Evolutionary conservation across 2,113 vertebrate species (phyloP).

Genomic region (Ophthalmotilapia sp.): DNA sequence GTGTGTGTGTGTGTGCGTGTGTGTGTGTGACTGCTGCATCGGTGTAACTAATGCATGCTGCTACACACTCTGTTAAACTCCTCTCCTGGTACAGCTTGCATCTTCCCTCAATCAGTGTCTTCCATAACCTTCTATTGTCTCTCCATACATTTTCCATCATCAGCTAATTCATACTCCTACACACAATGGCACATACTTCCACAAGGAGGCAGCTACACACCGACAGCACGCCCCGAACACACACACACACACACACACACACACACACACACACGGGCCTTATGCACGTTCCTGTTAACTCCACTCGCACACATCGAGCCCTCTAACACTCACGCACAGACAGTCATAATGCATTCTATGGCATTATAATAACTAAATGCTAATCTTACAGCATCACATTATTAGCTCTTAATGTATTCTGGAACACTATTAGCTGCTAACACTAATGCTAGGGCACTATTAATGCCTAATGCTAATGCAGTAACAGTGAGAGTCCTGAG

Average conservation of each 20-base stretch:
- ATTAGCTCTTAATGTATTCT: conserved; percentile 65
- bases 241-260: not conserved
- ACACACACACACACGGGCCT: not conserved
- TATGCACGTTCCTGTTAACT: not conserved
- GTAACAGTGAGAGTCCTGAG: conserved; percentile 67
- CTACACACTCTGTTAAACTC: conserved; percentile 46
- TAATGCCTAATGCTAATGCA: conserved; percentile 67
- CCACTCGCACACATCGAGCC: not conserved
- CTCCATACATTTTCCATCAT: conserved; percentile 15
- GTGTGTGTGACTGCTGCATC: not conserved
- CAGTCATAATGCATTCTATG: conserved; percentile 17
- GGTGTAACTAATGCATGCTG: conserved; percentile 41
- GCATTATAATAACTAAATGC: conserved; percentile 54
- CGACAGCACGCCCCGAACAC: not conserved
- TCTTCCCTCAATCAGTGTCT: conserved; percentile 16
- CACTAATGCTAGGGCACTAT: conserved; percentile 58
- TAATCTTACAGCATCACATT: conserved; percentile 61
- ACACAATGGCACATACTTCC: not conserved
- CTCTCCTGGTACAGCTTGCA: conserved; percentile 31
- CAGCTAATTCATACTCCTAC: conserved; percentile 15
- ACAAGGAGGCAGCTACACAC: not conserved
- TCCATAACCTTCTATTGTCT: conserved; percentile 55
- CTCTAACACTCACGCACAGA: not conserved
- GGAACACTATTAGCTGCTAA: conserved; percentile 66
- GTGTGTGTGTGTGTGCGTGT: not conserved